Conservation (phyloP, 2,113 vertebrate genomes). For the Ciconia maguari region DNA sequence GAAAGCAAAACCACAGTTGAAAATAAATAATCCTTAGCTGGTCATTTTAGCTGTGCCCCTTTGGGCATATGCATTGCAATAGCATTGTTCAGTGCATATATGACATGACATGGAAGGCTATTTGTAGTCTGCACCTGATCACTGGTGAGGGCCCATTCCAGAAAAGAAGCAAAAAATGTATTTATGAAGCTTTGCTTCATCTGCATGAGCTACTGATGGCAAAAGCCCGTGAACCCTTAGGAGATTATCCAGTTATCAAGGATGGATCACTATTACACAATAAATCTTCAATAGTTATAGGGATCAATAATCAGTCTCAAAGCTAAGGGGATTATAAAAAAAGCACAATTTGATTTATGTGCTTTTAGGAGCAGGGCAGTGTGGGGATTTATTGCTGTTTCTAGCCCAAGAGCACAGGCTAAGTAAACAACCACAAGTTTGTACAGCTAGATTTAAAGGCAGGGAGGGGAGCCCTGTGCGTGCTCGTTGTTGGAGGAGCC, state of each 20-base stretch:
- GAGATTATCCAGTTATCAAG: constrained; percentile 45
- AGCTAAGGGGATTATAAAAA: constrained; percentile 33
- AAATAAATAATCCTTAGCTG: constrained; percentile 45
- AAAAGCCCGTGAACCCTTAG: neutral
- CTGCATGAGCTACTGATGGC: constrained; percentile 10
- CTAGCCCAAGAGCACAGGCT: constrained; percentile 30
- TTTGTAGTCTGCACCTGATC: constrained; percentile 60
- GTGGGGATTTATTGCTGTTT: constrained; percentile 37
- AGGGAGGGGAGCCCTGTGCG: neutral
- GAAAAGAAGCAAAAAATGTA: neutral
- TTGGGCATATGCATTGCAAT: constrained; percentile 38
- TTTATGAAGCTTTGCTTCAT: constrained; percentile 16
- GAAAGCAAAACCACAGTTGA: neutral
- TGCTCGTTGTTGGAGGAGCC: fast-evolving
- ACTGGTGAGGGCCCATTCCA: neutral
- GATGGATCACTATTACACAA: constrained; percentile 20
- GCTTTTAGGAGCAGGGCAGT: constrained; percentile 35
- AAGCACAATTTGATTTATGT: constrained; percentile 29
- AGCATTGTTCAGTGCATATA: constrained; percentile 11
- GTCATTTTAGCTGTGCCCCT: constrained; percentile 36
- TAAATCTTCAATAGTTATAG: constrained; percentile 57
- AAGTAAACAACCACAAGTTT: constrained; percentile 31
- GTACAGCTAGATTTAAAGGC: neutral
- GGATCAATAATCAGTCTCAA: constrained; percentile 62
- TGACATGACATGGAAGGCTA: constrained; percentile 42